These are phyloP conservation scores for Sebastes dallii DNA, from an alignment of 2,797 vertebrate species.

Conservation along the genomic window DNA sequence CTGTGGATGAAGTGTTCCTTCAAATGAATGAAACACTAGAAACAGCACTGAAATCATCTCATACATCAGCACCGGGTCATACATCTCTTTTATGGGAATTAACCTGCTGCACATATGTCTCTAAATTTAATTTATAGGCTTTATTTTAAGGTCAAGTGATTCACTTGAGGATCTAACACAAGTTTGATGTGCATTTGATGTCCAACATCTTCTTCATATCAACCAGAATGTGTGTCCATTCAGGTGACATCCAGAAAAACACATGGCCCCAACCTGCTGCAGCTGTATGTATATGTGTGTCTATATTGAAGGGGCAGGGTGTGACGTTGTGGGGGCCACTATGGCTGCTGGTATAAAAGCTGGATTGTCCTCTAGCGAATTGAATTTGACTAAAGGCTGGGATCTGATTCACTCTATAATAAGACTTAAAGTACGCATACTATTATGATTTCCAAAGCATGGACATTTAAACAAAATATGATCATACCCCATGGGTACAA, in stretches of 20 bases:
- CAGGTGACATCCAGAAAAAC: neutral
- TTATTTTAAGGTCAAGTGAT: neutral
- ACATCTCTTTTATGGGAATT: neutral
- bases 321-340: neutral
- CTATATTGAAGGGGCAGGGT: neutral
- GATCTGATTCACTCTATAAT: neutral
- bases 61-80: neutral
- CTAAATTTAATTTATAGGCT: neutral
- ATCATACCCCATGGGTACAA: conserved; percentile 71
- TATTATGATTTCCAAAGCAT: conserved; percentile 25
- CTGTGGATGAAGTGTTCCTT: neutral
- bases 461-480: conserved; percentile 10
- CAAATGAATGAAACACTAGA: neutral
- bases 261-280: neutral
- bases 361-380: neutral
- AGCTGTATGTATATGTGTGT: neutral
- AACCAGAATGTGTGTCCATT: neutral
- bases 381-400: neutral
- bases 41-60: neutral
- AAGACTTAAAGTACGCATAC: neutral
- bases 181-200: neutral
- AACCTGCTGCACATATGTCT: neutral
- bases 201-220: neutral
- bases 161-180: too few species aligned
- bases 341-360: neutral